Conservation (phyloP, 35 echinoderm and acorn worm species). For the Anneissia japonica region DNA sequence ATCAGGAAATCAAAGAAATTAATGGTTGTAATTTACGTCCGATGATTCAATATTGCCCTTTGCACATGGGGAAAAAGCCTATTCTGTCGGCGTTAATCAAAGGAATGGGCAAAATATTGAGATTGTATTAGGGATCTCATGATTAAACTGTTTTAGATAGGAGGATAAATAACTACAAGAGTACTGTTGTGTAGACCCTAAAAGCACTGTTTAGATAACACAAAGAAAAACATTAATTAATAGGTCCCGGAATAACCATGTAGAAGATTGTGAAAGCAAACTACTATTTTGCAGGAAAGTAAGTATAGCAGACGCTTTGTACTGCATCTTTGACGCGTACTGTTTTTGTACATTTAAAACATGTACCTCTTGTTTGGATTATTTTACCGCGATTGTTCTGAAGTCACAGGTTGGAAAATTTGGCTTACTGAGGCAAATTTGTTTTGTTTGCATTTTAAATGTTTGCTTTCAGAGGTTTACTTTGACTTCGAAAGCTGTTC, state of each 20-base stretch:
- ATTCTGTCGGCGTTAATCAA: background rate
- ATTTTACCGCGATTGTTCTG: background rate
- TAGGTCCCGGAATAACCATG: background rate
- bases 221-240: background rate
- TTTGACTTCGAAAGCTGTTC: background rate
- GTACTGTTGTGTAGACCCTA: background rate
- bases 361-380: background rate
- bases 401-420: background rate
- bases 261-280: background rate
- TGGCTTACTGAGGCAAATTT: background rate
- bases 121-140: background rate
- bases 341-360: background rate
- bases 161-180: background rate
- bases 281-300: background rate
- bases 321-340: background rate
- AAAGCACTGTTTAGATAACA: background rate
- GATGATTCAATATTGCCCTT: too few species aligned
- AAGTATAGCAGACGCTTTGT: background rate
- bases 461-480: background rate
- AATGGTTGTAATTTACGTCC: too few species aligned
- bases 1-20: too few species aligned
- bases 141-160: background rate
- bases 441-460: background rate
- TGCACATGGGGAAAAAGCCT: too few species aligned
- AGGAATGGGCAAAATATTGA: background rate